These are phyloP conservation scores for Hybos culiciformis DNA, from an alignment of 2,888 invertebrate species.

Conservation along the genomic window DNA sequence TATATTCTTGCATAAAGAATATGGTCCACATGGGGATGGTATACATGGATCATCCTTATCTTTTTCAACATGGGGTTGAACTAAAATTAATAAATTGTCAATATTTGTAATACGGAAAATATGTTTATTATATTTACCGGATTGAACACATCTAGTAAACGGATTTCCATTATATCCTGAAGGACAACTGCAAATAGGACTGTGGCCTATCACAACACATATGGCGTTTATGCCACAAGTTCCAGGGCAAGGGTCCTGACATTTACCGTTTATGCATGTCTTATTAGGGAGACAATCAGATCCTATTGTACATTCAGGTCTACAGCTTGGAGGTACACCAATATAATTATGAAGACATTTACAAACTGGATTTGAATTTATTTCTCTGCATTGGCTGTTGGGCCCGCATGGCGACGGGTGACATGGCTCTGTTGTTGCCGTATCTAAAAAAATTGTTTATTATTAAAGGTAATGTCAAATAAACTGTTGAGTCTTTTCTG, in stretches of 20 bases:
- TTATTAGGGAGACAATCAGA: slow-evolving; percentile 51
- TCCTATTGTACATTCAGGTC: slow-evolving; percentile 51
- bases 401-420: slow-evolving; percentile 53
- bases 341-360: slow-evolving; percentile 45
- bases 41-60: slow-evolving; percentile 43
- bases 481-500: slow-evolving; percentile 21
- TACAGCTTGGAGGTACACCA: slow-evolving; percentile 53
- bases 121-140: too few species aligned
- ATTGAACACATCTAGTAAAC: slow-evolving; percentile 40
- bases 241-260: slow-evolving; percentile 54
- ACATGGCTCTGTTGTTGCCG: slow-evolving; percentile 41
- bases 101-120: neutral
- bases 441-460: slow-evolving; percentile 25
- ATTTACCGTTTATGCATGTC: slow-evolving; percentile 51
- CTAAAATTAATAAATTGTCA: neutral
- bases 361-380: slow-evolving; percentile 44
- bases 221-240: slow-evolving; percentile 47
- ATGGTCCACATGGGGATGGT: slow-evolving; percentile 57
- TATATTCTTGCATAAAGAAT: slow-evolving; percentile 52
- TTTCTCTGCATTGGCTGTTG: slow-evolving; percentile 45
- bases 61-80: slow-evolving; percentile 16
- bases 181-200: slow-evolving; percentile 47
- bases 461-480: slow-evolving; percentile 38
- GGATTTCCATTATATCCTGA: slow-evolving; percentile 48
- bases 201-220: slow-evolving; percentile 46